These are phyloP conservation scores for Corythoichthys haematopterus DNA, from an alignment of 2,113 vertebrate species.

Conservation along the genomic window DNA sequence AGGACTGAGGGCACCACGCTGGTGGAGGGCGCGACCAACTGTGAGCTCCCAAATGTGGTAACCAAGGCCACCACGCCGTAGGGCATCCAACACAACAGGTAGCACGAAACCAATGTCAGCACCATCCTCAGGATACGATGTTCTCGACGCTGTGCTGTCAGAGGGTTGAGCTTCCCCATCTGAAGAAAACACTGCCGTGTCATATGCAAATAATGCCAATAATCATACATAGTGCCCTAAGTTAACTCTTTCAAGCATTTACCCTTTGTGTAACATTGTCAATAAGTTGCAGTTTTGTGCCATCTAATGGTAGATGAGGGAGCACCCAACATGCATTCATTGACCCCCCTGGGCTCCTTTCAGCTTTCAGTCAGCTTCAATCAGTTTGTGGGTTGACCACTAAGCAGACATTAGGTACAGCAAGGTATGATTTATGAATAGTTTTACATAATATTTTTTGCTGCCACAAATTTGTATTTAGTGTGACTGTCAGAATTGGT, in stretches of 20 bases:
- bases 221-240: background rate
- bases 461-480: too few relatives aligned
- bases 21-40: conserved; percentile 62
- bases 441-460: too few relatives aligned
- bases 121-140: conserved; percentile 75
- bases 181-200: conserved; percentile 21
- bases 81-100: conserved; percentile 77
- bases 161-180: conserved; percentile 75
- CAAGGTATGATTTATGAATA: too few relatives aligned
- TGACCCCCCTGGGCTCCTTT: background rate
- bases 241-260: too few relatives aligned
- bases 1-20: conserved; percentile 74
- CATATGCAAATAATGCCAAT: background rate
- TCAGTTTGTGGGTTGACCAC: background rate
- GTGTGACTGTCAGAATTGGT: too few relatives aligned
- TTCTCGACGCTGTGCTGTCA: conserved; percentile 70
- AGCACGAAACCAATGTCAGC: conserved; percentile 73
- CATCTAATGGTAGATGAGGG: background rate
- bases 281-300: background rate
- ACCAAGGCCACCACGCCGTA: conserved; percentile 73
- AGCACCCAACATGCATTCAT: background rate
- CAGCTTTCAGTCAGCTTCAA: background rate
- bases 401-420: too few relatives aligned
- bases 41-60: conserved; percentile 68
- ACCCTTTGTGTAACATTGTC: background rate